These are phyloP conservation scores for Halcyon chelicuti DNA, from an alignment of 2,797 vertebrate genomes.

Conservation along the genomic window DNA sequence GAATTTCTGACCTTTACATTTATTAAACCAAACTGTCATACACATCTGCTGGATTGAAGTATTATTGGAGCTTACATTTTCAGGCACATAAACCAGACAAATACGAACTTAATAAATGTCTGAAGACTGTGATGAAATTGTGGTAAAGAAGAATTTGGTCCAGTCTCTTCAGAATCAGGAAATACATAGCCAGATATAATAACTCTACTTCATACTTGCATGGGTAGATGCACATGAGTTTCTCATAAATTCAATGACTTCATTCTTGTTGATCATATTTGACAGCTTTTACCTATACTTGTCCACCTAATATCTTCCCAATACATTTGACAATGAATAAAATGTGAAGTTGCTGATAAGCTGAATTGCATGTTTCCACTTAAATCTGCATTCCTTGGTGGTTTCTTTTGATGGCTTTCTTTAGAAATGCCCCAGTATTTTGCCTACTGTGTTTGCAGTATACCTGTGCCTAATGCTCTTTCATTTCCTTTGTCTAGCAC, in stretches of 20 bases:
- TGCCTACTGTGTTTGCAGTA: neutral
- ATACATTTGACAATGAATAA: conserved; percentile 44
- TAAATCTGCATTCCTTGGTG: conserved; percentile 48
- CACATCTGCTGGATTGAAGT: neutral
- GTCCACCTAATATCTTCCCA: conserved; percentile 10
- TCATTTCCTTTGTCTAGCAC: conserved; percentile 36
- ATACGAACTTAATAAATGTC: neutral
- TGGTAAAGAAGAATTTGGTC: neutral
- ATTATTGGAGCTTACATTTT: neutral
- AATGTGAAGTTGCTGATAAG: conserved; percentile 34
- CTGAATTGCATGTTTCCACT: conserved; percentile 60
- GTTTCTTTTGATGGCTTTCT: neutral
- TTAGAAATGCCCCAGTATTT: conserved; percentile 8
- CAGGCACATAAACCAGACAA: neutral
- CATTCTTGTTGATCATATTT: neutral
- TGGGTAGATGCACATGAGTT: neutral
- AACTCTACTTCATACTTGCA: neutral
- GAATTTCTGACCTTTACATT: neutral
- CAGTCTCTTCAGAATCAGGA: neutral
- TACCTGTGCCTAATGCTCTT: conserved; percentile 16
- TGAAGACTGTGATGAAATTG: neutral
- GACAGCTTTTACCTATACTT: conserved; percentile 42
- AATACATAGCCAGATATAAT: neutral
- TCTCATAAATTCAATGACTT: neutral
- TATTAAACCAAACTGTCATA: neutral